Evolutionary conservation across 2,797 vertebrate genomes (phyloP), one percentile per base, ranked within the genome.

Genomic region (Girardinus metallicus): DNA sequence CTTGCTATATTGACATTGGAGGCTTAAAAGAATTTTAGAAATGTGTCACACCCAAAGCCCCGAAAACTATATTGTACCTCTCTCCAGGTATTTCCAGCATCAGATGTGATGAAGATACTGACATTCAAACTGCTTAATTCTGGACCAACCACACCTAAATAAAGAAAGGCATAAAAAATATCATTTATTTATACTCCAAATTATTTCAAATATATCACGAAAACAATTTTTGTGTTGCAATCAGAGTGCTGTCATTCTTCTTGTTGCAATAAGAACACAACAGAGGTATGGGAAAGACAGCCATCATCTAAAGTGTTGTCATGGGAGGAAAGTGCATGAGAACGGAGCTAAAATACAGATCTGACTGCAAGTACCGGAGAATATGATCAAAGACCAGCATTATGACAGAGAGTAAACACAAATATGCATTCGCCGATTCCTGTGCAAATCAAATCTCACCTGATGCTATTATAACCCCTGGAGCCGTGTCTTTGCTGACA

Each of bases 31-130:
- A 78, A 31, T 60, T 4, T 1, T 18, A 71, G 34, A 1, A n/a
- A 26, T 16, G 5, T 43, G 46, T 75, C 34, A 75, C 11, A 77
- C 73, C 43, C 62, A 46, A 36, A 49, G 6, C 18, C 57, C 29
- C 11, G 2, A 18, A 18, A 64, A 29, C 36, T 39, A 10, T 71
- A 74, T 57, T 94, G 47, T 95, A 98, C 98, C 97, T 99, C 97
- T 89, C 95, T 97, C 98, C 98, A 99, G 3, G 96, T 97, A 90
- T 98, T 98, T 44, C 98, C 98, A 80, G 97, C 97, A 83, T 99
- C 97, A 34, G 97, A 97, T 76, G 98, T 98, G 87, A 99, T 97
- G 94, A 97, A 99, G 95, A 99, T 96, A 91, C 97, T 98, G 95
- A 98, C 96, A 80, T 98, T 97, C 12, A 31, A 95, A 29, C 94